Evolutionary conservation across 2,797 vertebrate species (phyloP).

Genomic region (Catharus ustulatus): DNA sequence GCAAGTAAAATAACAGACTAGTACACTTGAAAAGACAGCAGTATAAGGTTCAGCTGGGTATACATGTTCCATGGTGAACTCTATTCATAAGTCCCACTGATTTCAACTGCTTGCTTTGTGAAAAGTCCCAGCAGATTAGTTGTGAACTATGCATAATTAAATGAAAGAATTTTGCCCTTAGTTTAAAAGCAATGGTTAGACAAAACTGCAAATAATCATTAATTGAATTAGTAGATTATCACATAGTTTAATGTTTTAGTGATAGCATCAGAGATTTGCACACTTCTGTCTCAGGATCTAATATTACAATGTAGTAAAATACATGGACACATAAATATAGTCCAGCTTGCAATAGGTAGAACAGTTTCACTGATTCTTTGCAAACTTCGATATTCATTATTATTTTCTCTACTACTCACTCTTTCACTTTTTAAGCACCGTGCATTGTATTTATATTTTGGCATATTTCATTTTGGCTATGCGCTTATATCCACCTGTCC

Average conservation of each 20-base stretch:
- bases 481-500: slow-evolving; percentile 21
- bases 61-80: neutral
- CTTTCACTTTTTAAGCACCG: slow-evolving; percentile 13
- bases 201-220: neutral
- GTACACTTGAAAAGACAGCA: neutral
- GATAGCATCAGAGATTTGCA: neutral
- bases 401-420: neutral
- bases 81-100: neutral
- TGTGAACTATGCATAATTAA: neutral
- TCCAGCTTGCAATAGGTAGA: neutral
- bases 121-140: neutral
- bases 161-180: neutral
- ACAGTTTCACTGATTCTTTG: neutral
- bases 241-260: neutral
- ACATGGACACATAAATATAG: neutral
- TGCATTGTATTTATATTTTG: slow-evolving; percentile 8
- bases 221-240: neutral
- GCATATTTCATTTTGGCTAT: slow-evolving; percentile 39
- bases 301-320: neutral
- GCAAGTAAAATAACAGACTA: neutral
- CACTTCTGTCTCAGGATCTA: neutral
- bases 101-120: neutral
- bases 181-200: neutral
- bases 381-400: neutral
- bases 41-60: neutral